A percentile compares a stretch with the other conserved stretches of the same genome.
Conservation (phyloP, 2,113 vertebrate species). For the Chloropsis hardwickii region DNA sequence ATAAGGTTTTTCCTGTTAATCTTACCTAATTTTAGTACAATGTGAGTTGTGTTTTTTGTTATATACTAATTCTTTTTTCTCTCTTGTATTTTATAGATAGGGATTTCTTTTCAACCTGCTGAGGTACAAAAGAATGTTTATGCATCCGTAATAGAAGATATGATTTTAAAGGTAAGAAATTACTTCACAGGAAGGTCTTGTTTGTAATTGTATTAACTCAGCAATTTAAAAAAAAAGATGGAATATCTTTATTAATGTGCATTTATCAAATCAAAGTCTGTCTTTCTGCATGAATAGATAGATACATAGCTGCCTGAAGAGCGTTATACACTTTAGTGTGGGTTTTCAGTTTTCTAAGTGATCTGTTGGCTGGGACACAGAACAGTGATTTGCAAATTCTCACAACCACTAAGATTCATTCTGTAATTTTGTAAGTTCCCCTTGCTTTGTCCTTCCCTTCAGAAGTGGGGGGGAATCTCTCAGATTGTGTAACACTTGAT, state of each 20-base stretch:
- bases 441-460: background rate
- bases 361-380: background rate
- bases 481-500: background rate
- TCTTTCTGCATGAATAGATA: background rate
- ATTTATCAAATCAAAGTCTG: background rate
- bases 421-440: background rate
- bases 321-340: background rate
- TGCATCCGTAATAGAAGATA: constrained; percentile 89
- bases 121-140: constrained; percentile 90
- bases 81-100: constrained; percentile 79
- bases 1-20: background rate
- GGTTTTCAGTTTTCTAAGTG: background rate
- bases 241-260: background rate
- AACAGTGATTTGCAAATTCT: background rate
- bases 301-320: background rate
- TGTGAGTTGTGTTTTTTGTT: background rate
- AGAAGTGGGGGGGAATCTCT: background rate
- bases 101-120: constrained; percentile 86
- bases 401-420: background rate
- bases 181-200: background rate
- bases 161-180: constrained; percentile 90
- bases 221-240: background rate
- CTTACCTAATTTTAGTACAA: background rate
- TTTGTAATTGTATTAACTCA: background rate
- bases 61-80: background rate